Evolutionary conservation across 2,797 vertebrate species (phyloP), one percentile per base, ranked within the genome.

Genomic region (Pseudotriccus pelzelni): DNA sequence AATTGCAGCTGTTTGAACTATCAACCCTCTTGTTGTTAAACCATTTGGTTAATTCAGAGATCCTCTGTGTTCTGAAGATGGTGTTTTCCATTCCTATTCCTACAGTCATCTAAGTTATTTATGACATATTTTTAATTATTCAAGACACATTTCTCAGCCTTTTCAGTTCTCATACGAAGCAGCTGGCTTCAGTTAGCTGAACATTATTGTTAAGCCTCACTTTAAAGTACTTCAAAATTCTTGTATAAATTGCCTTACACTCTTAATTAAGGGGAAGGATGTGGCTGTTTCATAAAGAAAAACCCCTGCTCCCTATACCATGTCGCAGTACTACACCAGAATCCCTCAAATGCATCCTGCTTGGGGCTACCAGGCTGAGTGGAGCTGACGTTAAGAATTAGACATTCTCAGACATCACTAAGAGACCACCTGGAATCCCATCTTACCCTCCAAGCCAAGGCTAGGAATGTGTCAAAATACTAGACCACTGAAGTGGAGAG

Each of bases 121-220:
- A 89, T 70, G 56, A 77, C 49, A 43, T 77, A 73, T 76, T 91
- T 90, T 89, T 68, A 93, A 93, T 86, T 90, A 89, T 82, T 92
- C 76, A 86, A 79, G 94, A 86, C 69, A 77, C 64, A 66, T 72
- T 90, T 93, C 80, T 82, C 64, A 58, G 10, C 67, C 72, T 85
- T 84, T 90, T 64, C 32, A 37, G 67, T 59, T 87, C 70, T 70
- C 5, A 9, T 56, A 43, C 77, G 84, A 83, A 95, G 72, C 84
- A 94, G 46, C 63, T 95, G 77, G 59, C 78, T 90, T 82, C 55
- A 73, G 76, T 92, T 83, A 95, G 72, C 60, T 63, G 75, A 89
- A 77, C 44, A 19, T 77, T 89, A 84, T 43, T 92, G 52, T 89
- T 74, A 83, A 83, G 28, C 41, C 73, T 67, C 87, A 30, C 66